Base-by-base conservation (phyloP, 1,140 invertebrate species). In the Rhizoglyphus robini region DNA sequence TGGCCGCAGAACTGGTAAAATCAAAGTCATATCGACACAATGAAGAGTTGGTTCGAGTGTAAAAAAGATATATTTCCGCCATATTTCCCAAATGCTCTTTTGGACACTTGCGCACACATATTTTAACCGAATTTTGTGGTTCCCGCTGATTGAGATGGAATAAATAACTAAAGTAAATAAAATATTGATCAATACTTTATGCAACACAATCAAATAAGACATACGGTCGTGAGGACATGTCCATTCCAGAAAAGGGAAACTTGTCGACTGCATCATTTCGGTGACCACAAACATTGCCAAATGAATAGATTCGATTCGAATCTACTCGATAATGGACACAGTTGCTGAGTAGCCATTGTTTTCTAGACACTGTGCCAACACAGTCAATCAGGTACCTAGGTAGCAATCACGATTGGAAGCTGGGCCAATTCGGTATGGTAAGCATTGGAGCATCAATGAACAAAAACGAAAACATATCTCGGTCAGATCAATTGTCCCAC, bases 201-300 rank as follows among this genome's bases (percentile, higher is more conserved):
- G 36, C 36, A 41, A 41, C 18, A 8, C 51, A 20, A 25, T 5
- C 23, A 32, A 27, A 27, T 23, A 32, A 27, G 8, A 32, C 78
- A 76, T 74, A 85, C 75, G 83, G 85, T 74, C 86, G 88, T 54
- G 89, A 83, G 30, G 80, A 81, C 51, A 87, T 90, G 73, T 90
- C 86, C 68, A 85, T 79, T 18, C 90, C 90, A 18, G 88, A 88
- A 36, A 88, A 76, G 4, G 84, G 81, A 70, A 87, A 80, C 70
- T 84, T 83, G 31, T 82, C 82, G 67, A 88, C 83, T 68, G 83
- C 82, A 74, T 88, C 88, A 67, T 83, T 83, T 69, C 85, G 83
- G 49, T 86, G 83, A 27, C 90, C 90, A 77, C 92, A 96, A 32
- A 88, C 90, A 75, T 96, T 95, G n/a, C 91, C 91, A 80, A 90